phyloP scores from a whole-genome alignment of 2,113 vertebrate species.

The Opisthocomus hoazin region DNA sequence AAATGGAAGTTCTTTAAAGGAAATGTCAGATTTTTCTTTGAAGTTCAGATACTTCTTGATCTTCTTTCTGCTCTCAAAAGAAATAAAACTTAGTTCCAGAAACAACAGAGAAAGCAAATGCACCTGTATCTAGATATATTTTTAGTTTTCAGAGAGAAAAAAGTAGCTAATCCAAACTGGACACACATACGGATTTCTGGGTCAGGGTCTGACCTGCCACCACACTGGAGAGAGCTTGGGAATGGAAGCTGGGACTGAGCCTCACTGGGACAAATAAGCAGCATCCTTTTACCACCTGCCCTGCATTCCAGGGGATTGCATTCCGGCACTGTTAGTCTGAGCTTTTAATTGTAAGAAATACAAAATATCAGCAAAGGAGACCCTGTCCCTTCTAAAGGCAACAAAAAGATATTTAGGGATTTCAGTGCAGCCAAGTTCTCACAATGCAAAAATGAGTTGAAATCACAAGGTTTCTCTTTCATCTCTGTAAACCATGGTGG shows the following conservation, averaged over 20 bases:
- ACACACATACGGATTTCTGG: not conserved
- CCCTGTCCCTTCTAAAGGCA: not conserved
- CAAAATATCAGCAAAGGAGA: not conserved
- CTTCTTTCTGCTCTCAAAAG: not conserved
- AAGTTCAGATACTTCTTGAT: not conserved
- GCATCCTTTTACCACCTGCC: not conserved
- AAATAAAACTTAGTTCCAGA: not conserved
- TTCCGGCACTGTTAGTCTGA: fast-evolving
- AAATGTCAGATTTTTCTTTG: not conserved
- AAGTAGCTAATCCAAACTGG: not conserved
- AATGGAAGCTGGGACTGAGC: not conserved
- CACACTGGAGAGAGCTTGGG: fast-evolving
- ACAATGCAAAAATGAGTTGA: not conserved
- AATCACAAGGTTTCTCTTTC: not conserved
- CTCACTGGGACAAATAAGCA: not conserved
- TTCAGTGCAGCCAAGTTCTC: not conserved
- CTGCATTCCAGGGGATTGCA: not conserved
- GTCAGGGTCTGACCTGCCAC: not conserved
- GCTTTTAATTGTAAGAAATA: not conserved
- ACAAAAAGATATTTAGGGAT: not conserved
- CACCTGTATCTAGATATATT: not conserved
- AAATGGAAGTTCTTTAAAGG: not conserved
- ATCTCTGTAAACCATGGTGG: not conserved
- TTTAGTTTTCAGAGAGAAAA: not conserved
- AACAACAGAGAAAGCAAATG: not conserved